Evolutionary conservation across 2,797 vertebrate species (phyloP).

Genomic region (Schizopygopsis malacanthus): DNA sequence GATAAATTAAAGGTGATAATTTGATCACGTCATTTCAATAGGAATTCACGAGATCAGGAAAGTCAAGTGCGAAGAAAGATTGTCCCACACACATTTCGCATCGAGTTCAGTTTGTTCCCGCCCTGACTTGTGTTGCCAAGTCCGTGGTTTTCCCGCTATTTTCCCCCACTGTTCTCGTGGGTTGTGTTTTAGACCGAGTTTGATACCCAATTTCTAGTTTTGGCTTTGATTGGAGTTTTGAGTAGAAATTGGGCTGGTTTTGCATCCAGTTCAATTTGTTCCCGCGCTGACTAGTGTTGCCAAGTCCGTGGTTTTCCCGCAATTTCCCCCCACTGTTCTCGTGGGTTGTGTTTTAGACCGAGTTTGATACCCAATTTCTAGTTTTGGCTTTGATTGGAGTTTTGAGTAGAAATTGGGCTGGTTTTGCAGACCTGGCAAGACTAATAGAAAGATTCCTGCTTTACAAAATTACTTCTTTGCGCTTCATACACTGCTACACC

Average conservation of each 20-base stretch:
- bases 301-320: not conserved
- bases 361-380: too few species aligned
- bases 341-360: not conserved
- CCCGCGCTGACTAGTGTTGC: not conserved
- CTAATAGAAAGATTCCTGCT: not conserved
- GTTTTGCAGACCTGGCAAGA: not conserved
- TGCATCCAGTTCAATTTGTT: not conserved
- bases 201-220: too few species aligned
- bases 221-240: too few species aligned
- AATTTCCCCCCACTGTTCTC: not conserved
- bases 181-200: not conserved
- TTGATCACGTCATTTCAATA: not conserved
- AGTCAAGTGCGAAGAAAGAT: not conserved
- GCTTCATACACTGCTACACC: too few species aligned
- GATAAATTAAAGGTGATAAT: not conserved
- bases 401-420: not conserved
- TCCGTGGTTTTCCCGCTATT: not conserved
- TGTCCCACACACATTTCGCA: not conserved
- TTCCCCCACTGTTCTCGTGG: not conserved
- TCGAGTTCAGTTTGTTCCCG: too few species aligned
- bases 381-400: too few species aligned
- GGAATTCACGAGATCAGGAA: not conserved
- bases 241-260: not conserved
- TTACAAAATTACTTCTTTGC: not conserved
- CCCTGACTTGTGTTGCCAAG: not conserved